Evolutionary conservation across 2,888 invertebrate species (phyloP).

Genomic region (Rhorus exstirpatorius): DNA sequence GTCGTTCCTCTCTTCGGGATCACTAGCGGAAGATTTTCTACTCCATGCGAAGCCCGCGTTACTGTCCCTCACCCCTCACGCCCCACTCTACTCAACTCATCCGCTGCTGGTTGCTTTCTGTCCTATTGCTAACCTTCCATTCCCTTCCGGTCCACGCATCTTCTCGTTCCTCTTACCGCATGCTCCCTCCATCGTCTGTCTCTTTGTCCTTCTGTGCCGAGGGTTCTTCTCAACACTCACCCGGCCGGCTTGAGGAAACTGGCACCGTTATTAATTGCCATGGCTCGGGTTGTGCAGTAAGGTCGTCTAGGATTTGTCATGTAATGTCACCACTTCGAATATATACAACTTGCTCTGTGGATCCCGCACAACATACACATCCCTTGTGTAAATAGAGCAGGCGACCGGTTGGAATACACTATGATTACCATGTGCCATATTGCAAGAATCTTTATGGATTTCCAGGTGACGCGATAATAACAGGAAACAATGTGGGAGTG

Average conservation of each 20-base stretch:
- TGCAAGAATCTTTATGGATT: neutral
- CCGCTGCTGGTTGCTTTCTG: conserved; percentile 39
- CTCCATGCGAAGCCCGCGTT: conserved; percentile 32
- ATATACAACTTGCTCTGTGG: neutral
- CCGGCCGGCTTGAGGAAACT: conserved; percentile 29
- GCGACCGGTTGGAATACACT: neutral
- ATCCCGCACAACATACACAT: neutral
- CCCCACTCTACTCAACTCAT: conserved; percentile 21
- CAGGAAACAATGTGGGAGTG: neutral
- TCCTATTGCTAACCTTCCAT: conserved; percentile 33
- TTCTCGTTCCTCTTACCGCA: conserved; percentile 16
- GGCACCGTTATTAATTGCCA: conserved; percentile 44
- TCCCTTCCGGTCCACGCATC: conserved; percentile 24
- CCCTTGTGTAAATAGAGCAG: neutral
- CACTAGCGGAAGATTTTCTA: conserved; percentile 66
- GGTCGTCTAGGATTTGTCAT: conserved; percentile 34
- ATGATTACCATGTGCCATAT: neutral
- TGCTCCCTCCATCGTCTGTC: conserved; percentile 21
- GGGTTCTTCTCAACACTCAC: conserved; percentile 20
- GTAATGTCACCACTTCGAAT: conserved; percentile 10
- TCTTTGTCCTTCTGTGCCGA: conserved; percentile 31
- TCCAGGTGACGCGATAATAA: neutral
- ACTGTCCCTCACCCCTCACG: neutral
- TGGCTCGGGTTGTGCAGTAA: conserved; percentile 2
- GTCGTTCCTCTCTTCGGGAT: conserved; percentile 66